Evolutionary conservation across 2,113 vertebrate genomes (phyloP), one percentile per base, ranked within the genome.

Genomic region (Bufo bufo): DNA sequence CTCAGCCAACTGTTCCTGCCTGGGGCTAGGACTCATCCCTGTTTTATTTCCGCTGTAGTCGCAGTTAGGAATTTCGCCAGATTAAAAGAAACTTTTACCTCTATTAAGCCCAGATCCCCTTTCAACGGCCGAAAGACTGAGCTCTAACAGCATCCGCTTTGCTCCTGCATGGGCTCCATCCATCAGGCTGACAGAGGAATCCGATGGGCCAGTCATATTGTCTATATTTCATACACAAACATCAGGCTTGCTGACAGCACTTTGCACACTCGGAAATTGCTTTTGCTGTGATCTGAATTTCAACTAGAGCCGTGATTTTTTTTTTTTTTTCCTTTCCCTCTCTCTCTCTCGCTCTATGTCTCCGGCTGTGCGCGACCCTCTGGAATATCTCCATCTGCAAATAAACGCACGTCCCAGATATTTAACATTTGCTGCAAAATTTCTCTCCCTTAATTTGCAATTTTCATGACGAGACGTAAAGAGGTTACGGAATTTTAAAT

Each of bases 211-310:
- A 94, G 96, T 97, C 95, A 90, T 95, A 96, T 96, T 96, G 96
- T 96, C 97, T 96, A 95, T 97, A 98, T 99, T 98, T 97, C 97
- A 97, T 96, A 96, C 95, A 95, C 96, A 97, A 97, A 95, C 96
- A 98, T 96, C 96, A 96, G 96, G 95, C 96, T 95, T 95, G 95
- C 97, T 98, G 97, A 99, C 97, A 99, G 97, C 96, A 96, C 96
- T 95, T 95, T 96, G 96, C 96, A 97, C 93, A 95, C 96, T 97
- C 96, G 96, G 97, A 98, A 97, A 97, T 96, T 97, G 96, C 96
- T 96, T 97, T 96, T 94, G 95, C 96, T 98, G 96, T 98, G 97
- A 99, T 95, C 95, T 93, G 98, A 98, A 99, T 99, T 97, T 98
- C 96, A 99, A 97, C 93, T 94, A 97, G 96, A 93, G 94, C 93